Percentiles rank a stretch among this genome's conserved stretches.
These are phyloP conservation scores for Chironex yamaguchii DNA, from an alignment of 30 jellyfish, hydroid and myxozoan species.

Conservation along the genomic window DNA sequence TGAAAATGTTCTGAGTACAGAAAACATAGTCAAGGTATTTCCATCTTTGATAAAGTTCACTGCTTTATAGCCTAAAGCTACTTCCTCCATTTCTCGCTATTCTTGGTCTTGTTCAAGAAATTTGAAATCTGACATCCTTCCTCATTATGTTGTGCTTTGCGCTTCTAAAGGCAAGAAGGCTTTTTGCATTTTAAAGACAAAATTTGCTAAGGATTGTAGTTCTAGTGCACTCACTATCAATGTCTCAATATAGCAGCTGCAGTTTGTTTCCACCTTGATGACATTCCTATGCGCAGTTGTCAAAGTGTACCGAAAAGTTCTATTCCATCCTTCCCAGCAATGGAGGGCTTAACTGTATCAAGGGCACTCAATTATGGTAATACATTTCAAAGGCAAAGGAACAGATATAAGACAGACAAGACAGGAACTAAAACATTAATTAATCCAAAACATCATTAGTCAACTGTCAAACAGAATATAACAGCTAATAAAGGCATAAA, in stretches of 20 bases:
- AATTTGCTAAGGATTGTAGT: too few species aligned
- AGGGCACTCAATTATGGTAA: too few species aligned
- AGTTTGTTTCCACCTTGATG: constrained; percentile 24
- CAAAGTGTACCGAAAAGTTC: constrained; percentile 50
- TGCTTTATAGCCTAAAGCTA: constrained; percentile 49
- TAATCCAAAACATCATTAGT: too few species aligned
- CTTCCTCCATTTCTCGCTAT: constrained; percentile 34
- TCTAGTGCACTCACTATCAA: too few species aligned
- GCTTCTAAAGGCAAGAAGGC: constrained; percentile 52
- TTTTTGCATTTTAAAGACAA: constrained; percentile 42
- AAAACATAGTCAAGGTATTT: constrained; percentile 39
- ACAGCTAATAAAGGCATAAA: too few species aligned
- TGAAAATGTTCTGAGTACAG: constrained; percentile 27
- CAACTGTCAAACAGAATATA: too few species aligned
- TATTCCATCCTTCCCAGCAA: too few species aligned
- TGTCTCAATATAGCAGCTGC: background rate
- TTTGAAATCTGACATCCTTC: constrained; percentile 39
- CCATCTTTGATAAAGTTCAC: constrained; percentile 26
- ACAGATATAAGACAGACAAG: too few species aligned
- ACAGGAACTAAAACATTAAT: too few species aligned
- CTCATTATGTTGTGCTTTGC: constrained; percentile 32
- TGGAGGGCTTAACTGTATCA: too few species aligned
- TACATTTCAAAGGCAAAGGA: too few species aligned
- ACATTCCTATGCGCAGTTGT: constrained; percentile 52
- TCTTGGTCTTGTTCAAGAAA: constrained; percentile 13